These are phyloP conservation scores for Holotrichia oblita DNA, from an alignment of 1,140 invertebrate species.

Conservation along the genomic window DNA sequence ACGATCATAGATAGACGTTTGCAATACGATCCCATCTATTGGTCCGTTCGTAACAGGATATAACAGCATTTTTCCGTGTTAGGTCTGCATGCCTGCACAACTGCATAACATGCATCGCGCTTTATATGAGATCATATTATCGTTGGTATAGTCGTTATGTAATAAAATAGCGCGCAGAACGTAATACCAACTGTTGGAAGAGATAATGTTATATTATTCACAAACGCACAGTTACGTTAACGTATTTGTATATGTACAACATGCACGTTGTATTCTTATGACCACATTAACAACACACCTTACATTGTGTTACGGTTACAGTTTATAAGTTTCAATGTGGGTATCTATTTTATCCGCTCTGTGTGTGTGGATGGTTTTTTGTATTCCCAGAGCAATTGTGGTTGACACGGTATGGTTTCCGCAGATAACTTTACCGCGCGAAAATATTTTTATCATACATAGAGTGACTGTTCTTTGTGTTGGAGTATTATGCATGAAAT, in stretches of 20 bases:
- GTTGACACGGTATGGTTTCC: conserved; percentile 6
- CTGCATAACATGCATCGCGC: background rate
- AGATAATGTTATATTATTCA: conserved; percentile 8
- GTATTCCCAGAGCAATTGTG: background rate
- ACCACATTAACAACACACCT: background rate
- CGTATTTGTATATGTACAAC: background rate
- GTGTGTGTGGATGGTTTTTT: background rate
- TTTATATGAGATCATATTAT: background rate
- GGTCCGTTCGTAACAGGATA: conserved; percentile 3
- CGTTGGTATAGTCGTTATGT: conserved; percentile 10
- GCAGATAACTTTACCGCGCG: background rate
- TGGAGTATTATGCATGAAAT: too few relatives aligned
- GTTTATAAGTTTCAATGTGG: conserved; percentile 5
- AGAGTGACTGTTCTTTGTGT: too few relatives aligned
- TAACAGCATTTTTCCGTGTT: conserved; percentile 1
- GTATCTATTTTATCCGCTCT: background rate
- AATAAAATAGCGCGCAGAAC: conserved; percentile 1
- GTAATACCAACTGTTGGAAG: background rate
- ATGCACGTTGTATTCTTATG: background rate
- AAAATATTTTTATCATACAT: background rate
- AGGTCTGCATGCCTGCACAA: conserved; percentile 3
- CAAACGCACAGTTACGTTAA: background rate
- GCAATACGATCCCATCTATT: background rate
- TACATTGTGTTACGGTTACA: conserved; percentile 20
- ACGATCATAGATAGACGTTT: too few relatives aligned